Evolutionary conservation across 2,113 vertebrate genomes (phyloP), one percentile per base, ranked within the genome.

Genomic region (Anas platyrhynchos): DNA sequence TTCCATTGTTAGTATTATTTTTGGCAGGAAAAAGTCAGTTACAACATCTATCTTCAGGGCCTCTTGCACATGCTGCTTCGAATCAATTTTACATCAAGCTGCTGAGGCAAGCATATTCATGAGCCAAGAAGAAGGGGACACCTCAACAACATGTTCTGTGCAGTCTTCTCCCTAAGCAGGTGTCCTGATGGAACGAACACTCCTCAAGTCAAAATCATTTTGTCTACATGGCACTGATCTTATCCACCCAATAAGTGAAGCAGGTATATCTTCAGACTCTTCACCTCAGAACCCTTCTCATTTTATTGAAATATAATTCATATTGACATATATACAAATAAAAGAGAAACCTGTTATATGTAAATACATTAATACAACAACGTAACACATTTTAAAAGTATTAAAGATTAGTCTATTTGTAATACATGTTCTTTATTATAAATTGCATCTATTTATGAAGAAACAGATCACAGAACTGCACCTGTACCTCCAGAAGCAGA

Each of bases 11-110:
- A 55, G 54, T 2, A 2, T 13, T 15, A 20, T 43, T 77, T 73
- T 20, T 26, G 83, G 36, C 36, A 54, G 4, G 29, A 23, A 78
- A 44, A 31, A 43, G 48, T 34, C 89, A 83, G 55, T 16, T 29
- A 34, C 1, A 1, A 22, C 8, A 48, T 0, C 0, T 23, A 52
- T 43, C 50, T 66, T 61, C 44, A 86, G 34, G 43, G 15, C 15
- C 18, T 85, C 62, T 26, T 31, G 25, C 7, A 72, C 62, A 31
- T 0, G 0, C 48, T 79, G 34, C 63, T 25, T 29, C 6, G 41
- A 86, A 31, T 32, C 8, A 17, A 27, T n/a, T 10, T 48, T 46
- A 26, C 27, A 15, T 16, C 16, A 18, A 32, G 63, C 32, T 61
- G 41, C 41, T 74, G 48, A 67, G 32, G 50, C 58, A 48, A 23